Evolutionary conservation across 2,888 invertebrate genomes (phyloP), one percentile per base, ranked within the genome.

Genomic region (Netelia inedita): DNA sequence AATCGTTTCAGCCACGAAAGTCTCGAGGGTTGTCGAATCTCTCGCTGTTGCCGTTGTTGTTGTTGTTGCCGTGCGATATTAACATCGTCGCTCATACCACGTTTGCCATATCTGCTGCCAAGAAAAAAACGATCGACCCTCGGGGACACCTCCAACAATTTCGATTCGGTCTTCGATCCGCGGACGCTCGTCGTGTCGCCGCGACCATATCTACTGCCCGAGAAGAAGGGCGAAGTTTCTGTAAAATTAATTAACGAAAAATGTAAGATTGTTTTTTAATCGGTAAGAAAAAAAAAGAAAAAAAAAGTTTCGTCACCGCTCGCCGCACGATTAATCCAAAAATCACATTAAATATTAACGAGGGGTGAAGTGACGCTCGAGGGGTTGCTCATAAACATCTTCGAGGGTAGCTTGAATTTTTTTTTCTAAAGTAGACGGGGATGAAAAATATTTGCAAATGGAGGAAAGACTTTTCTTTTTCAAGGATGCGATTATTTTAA

Each of bases 41-140:
- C 68, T 43, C 19, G 8, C 6, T 46, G 46, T 28, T 55, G 57
- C 41, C 19, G 65, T 23, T 59, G 76, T 8, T 68, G 76, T 43
- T 41, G 2, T 11, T 46, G 46, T 43, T 55, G 57, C 21, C 21
- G 66, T 41, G 14, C 21, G 21, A 46, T 28, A 59, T 68, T 43
- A 19, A 65, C 53, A 35, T 75, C 50, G 2, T 81, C 50, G 19
- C 28, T 68, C 5, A 50, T 71, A 23, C 73, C 85, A 46, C 94
- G 89, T 87, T 94, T 94, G 0, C 94, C 94, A 86, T 93, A 94
- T 65, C 94, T 91, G 85, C 92, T 93, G 19, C 92, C 92, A 43
- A 90, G 86, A 87, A 91, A 93, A 88, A 93, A 94, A 8, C 91
- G 90, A 75, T 93, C 92, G n/a, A 88, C 87, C 66, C 92, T 87